Evolutionary conservation across 2,888 invertebrate species (phyloP).

Genomic region (Nasonovia ribisnigri): DNA sequence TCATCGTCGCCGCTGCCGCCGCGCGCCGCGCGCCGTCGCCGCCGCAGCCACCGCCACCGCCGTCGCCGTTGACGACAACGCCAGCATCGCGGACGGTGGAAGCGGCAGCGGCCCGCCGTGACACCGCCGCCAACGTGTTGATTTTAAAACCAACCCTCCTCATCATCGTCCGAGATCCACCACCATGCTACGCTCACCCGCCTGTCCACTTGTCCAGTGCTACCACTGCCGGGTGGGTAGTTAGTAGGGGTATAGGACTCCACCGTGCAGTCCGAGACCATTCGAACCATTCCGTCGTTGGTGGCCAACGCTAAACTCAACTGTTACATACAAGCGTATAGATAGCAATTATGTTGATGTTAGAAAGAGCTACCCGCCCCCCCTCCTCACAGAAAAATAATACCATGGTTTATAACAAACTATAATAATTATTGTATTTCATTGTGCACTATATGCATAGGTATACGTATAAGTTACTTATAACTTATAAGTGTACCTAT

Average conservation of each 20-base stretch:
- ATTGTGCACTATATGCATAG: too few relatives aligned
- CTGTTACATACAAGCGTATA: not conserved
- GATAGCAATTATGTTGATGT: not conserved
- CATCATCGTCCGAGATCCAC: not conserved
- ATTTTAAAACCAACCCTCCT: constrained; percentile 57
- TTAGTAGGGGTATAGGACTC: not conserved
- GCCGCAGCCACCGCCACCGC: constrained; percentile 13
- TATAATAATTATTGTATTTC: too few relatives aligned
- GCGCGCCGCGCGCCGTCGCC: not conserved
- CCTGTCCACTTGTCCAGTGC: not conserved
- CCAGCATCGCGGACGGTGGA: not conserved
- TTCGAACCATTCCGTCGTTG: not conserved
- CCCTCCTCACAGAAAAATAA: not conserved
- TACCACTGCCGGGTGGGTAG: not conserved
- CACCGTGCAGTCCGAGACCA: not conserved
- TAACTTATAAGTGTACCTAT: too few relatives aligned
- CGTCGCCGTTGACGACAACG: constrained; percentile 14
- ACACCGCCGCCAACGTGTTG: constrained; percentile 62
- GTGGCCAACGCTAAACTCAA: not conserved
- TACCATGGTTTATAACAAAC: not conserved
- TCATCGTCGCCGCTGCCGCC: not conserved
- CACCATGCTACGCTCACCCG: not conserved
- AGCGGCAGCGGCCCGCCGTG: constrained; percentile 28
- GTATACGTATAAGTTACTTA: too few relatives aligned
- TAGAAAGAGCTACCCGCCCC: not conserved